A percentile compares a stretch with the other conserved stretches of the same genome.
These are phyloP conservation scores for Rhinella marina DNA, from an alignment of 2,797 vertebrate species.

Conservation along the genomic window DNA sequence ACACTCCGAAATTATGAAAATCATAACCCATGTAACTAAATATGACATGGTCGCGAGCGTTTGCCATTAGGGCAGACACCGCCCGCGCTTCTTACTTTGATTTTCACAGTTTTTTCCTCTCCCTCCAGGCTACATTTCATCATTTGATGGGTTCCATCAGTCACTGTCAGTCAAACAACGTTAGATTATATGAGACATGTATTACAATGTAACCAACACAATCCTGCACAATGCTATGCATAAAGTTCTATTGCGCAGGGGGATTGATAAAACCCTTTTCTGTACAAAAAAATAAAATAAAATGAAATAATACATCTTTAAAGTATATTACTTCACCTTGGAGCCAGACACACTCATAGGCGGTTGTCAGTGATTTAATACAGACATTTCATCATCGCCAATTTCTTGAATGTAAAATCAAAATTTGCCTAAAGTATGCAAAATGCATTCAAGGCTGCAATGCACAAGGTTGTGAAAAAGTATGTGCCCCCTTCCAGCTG, in stretches of 20 bases:
- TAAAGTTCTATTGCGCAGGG: not conserved
- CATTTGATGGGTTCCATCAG: slow-evolving; percentile 20
- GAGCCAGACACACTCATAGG: not conserved
- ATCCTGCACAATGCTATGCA: not conserved
- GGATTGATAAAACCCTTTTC: not conserved
- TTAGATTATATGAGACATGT: slow-evolving; percentile 34
- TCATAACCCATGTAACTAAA: slow-evolving; percentile 34
- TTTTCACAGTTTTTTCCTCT: slow-evolving; percentile 16
- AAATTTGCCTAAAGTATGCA: not conserved
- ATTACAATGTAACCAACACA: slow-evolving; percentile 22
- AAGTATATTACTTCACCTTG: not conserved
- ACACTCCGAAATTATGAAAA: slow-evolving; percentile 22
- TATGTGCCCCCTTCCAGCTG: not conserved
- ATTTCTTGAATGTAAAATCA: not conserved
- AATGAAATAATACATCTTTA: not conserved
- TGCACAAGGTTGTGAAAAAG: not conserved
- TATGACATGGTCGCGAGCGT: slow-evolving; percentile 15
- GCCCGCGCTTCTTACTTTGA: not conserved
- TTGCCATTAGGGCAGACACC: slow-evolving; percentile 12
- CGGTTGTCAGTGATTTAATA: not conserved
- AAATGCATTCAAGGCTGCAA: not conserved
- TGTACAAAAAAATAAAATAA: not conserved
- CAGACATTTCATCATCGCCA: not conserved
- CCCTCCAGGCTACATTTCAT: slow-evolving; percentile 38
- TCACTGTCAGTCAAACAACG: slow-evolving; percentile 50